Evolutionary conservation across 2,888 invertebrate species (phyloP), one percentile per base, ranked within the genome.

Genomic region (Aspidapion aeneum): DNA sequence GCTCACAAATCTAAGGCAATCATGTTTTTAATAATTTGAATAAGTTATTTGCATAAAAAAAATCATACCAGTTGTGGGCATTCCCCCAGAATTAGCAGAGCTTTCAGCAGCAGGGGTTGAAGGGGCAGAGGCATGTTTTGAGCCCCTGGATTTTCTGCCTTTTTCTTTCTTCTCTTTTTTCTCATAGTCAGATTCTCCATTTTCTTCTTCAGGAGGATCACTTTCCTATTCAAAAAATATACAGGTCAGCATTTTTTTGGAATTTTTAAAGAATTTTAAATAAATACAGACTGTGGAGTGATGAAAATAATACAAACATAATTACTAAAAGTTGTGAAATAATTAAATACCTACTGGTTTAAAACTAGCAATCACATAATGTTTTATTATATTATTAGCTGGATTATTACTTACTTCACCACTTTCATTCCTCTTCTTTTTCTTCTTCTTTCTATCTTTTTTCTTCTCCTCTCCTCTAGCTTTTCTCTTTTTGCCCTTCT

Each of bases 401-500:
- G 17, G 55, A 20, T 21, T 18, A 18, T 5, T 35, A 73, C 72
- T 74, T 84, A 84, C 90, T 78, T 93, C 93, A 74, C 90, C 92
- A 80, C 94, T 94, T 71, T 94, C 94, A 81, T 93, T 93, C 86
- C 93, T 94, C 79, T 93, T 90, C 85, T 94, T 94, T 84, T 94
- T 95, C 87, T 95, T 95, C 82, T 94, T 94, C 82, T 94, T 94
- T 79, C 93, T 93, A 70, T 94, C 94, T 76, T 94, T 95, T 79
- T 94, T 94, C n/a, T n/a, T n/a, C 63, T 92, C 91, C 78, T 95
- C 95, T 73, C 94, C 91, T 73, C 90, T 86, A 60, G 90, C 92
- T 83, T 95, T 96, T 75, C 96, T 86, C 78, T 97, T 97, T 80
- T 96, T 96, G 20, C 94, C 95, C 74, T 96, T 95, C 77, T 96